These are phyloP conservation scores for Palythoa grandis DNA, from an alignment of 92 coral and sea anemone genomes.

Conservation along the genomic window DNA sequence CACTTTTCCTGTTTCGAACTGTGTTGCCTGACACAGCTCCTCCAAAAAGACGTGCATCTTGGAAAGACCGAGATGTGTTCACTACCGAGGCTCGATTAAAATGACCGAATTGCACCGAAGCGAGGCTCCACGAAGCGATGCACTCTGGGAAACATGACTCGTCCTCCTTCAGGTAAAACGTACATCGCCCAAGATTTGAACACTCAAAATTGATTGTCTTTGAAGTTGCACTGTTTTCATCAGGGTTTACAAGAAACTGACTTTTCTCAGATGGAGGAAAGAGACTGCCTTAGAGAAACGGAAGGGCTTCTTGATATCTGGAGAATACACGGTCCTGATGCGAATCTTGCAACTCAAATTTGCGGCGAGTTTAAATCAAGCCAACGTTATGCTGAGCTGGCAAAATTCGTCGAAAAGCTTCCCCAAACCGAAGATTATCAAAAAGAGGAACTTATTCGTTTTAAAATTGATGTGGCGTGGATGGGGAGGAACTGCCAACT, in stretches of 20 bases:
- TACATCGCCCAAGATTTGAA: too few species aligned
- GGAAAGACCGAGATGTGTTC: too few species aligned
- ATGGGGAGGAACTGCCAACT: constrained; percentile 41
- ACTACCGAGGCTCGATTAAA: too few species aligned
- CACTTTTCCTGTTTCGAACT: too few species aligned
- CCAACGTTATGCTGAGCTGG: constrained; percentile 34
- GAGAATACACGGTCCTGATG: constrained; percentile 34
- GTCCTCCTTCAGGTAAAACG: too few species aligned
- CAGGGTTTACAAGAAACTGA: not conserved
- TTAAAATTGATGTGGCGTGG: constrained; percentile 41
- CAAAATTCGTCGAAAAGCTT: constrained; percentile 44
- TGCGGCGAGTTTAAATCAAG: constrained; percentile 41
- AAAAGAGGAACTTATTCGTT: constrained; percentile 45
- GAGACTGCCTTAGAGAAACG: not conserved
- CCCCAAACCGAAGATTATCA: constrained; percentile 34
- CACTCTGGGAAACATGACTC: too few species aligned
- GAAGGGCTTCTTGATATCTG: constrained; percentile 3
- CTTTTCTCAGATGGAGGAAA: not conserved
- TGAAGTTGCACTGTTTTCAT: not conserved
- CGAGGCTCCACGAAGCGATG: too few species aligned
- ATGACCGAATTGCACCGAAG: too few species aligned
- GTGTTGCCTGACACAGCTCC: too few species aligned
- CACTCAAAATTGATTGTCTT: too few species aligned
- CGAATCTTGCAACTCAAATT: constrained; percentile 45
- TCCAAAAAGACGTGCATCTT: too few species aligned